These are phyloP conservation scores for Paradisaea rubra DNA, from an alignment of 2,113 vertebrate genomes.

Conservation along the genomic window DNA sequence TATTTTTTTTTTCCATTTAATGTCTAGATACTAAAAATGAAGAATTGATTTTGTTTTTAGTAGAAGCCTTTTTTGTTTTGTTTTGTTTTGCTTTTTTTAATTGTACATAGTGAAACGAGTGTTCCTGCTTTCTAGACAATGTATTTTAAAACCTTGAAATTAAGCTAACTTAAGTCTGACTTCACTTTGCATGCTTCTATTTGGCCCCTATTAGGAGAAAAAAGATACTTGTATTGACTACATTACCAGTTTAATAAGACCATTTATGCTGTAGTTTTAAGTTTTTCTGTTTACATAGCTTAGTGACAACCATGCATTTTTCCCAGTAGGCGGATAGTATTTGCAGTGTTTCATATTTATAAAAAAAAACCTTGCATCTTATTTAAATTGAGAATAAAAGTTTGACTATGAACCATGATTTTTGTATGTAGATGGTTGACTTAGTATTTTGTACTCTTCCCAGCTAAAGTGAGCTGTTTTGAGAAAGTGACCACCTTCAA, in stretches of 20 bases:
- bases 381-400: constrained; percentile 69
- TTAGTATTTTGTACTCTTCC: constrained; percentile 66
- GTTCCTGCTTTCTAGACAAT: constrained; percentile 69
- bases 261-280: constrained; percentile 62
- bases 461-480: constrained; percentile 54
- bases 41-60: constrained; percentile 76
- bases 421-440: constrained; percentile 68
- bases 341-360: constrained; percentile 71
- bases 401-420: constrained; percentile 65
- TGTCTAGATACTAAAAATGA: constrained; percentile 75
- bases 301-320: constrained; percentile 52
- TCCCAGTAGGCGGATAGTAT: constrained; percentile 36
- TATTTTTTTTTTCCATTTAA: constrained; percentile 75
- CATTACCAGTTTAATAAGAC: constrained; percentile 48
- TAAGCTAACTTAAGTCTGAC: constrained; percentile 65
- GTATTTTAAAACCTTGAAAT: constrained; percentile 52
- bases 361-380: constrained; percentile 55
- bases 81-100: constrained; percentile 42
- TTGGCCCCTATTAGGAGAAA: constrained; percentile 47
- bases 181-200: constrained; percentile 55
- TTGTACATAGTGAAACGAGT: constrained; percentile 68
- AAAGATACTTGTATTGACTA: constrained; percentile 6
- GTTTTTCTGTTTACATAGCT: constrained; percentile 61
- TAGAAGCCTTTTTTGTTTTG: constrained; percentile 40
- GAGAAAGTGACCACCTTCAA: constrained; percentile 50